Evolutionary conservation across 53 echinoderm and acorn worm species (phyloP), one percentile per base, ranked within the genome.

Genomic region (Apostichopus leukothele): DNA sequence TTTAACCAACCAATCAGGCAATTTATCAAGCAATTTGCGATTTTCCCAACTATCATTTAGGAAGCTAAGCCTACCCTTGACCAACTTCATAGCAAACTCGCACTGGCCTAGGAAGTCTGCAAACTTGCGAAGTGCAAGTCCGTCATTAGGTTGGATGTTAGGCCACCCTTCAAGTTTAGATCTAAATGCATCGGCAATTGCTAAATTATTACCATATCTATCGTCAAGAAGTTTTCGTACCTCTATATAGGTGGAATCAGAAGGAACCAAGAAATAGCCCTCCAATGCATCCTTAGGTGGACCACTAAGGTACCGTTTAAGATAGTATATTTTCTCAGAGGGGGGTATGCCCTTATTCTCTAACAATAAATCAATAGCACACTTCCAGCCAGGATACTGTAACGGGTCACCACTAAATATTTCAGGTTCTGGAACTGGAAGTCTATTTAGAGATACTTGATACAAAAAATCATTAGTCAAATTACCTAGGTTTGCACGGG

Each of bases 151-250:
- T 27, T 27, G 27, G 27, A 27, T 27, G 27, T 27, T 27, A 27
- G 27, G 27, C 1, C 27, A 27, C 1, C 27, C 27, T 5, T 83
- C 59, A 18, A 83, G 54, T 22, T 57, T 81, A 53, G 53, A 19
- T 13, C 83, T 52, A 55, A 81, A 81, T 3, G 83, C 83, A 81
- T 81, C 83, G 0, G 83, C 83, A 57, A 83, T 83, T n/a, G 52
- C 83, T 57, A 83, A 7, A 23, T 83, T 50, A 52, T 83, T 83
- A 18, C 59, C 59, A 55, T 57, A 83, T 53, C 83, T 4, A 83
- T 53, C 83, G 11, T 83, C 83, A 4, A 83, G 22, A 57, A 83
- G 83, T 16, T 83, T 83, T 55, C 83, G 52, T 18, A 18, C 83
- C 20, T 83, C 59, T 5, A 52, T 53, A 52, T 80, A 18, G 5